These are phyloP conservation scores for Embidobia sp. DNA, from an alignment of 2,888 invertebrate genomes.

Conservation along the genomic window DNA sequence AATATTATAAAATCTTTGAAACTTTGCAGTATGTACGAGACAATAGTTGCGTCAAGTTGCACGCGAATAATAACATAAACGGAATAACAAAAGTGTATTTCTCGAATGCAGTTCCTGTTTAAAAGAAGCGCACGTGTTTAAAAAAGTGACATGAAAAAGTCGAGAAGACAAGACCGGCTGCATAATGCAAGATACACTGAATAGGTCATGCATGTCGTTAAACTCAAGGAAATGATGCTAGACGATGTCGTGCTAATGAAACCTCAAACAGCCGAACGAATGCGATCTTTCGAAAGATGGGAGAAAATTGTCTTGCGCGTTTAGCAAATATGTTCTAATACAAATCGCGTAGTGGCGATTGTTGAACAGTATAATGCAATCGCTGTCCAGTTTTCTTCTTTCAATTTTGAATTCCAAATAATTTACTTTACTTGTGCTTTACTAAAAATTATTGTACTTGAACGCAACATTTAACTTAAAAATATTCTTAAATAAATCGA, in stretches of 20 bases:
- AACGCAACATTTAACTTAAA: too few species aligned
- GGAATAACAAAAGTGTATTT: too few species aligned
- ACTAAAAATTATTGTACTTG: too few species aligned
- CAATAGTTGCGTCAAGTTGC: too few species aligned
- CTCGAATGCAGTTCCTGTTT: not conserved
- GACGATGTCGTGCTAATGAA: slow-evolving; percentile 53
- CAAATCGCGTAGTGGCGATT: slow-evolving; percentile 29
- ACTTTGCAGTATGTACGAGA: too few species aligned
- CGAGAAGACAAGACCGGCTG: slow-evolving; percentile 12
- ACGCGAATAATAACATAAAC: too few species aligned
- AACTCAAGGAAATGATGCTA: slow-evolving; percentile 51
- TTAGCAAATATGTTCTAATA: slow-evolving; percentile 54
- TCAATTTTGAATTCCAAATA: slow-evolving; percentile 7
- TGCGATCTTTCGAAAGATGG: slow-evolving; percentile 39
- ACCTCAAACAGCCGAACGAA: slow-evolving; percentile 54
- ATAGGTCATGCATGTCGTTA: slow-evolving; percentile 48
- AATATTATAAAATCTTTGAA: too few species aligned
- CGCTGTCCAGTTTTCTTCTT: not conserved
- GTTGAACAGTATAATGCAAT: slow-evolving; percentile 35
- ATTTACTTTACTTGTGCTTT: too few species aligned
- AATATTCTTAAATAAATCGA: too few species aligned
- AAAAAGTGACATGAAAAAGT: slow-evolving; percentile 23
- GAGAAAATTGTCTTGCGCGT: slow-evolving; percentile 51
- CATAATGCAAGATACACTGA: slow-evolving; percentile 36
- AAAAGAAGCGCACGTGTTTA: not conserved